phyloP scores from a whole-genome alignment of 1,140 invertebrate genomes.

The Hycleus cichorii region DNA sequence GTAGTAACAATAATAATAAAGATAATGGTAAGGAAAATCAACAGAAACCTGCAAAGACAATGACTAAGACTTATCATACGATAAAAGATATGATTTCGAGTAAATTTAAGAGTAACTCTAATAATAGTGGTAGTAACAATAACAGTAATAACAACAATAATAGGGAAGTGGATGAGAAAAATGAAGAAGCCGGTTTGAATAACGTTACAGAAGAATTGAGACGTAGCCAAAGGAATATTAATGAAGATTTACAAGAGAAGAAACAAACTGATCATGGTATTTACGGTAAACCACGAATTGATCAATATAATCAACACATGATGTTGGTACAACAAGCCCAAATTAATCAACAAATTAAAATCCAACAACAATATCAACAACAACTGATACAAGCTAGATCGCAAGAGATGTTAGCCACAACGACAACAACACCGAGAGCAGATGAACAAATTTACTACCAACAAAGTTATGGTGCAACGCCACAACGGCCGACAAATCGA shows the following conservation, averaged over 20 bases:
- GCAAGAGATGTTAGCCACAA: slow-evolving; percentile 46
- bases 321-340: slow-evolving; percentile 38
- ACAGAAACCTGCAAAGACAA: slow-evolving; percentile 55
- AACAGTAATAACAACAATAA: too few species aligned
- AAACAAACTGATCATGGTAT: slow-evolving; percentile 44
- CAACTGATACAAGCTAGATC: slow-evolving; percentile 45
- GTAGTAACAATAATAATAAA: slow-evolving; percentile 47
- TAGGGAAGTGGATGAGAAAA: slow-evolving; percentile 39
- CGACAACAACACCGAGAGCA: slow-evolving; percentile 26
- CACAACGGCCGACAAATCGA: slow-evolving; percentile 5
- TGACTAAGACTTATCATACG: slow-evolving; percentile 71
- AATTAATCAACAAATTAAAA: slow-evolving; percentile 38
- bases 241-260: slow-evolving; percentile 41
- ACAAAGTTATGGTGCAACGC: slow-evolving; percentile 18
- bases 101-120: slow-evolving; percentile 61
- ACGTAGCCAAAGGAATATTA: slow-evolving; percentile 44
- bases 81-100: slow-evolving; percentile 80
- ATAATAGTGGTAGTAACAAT: slow-evolving; percentile 38
- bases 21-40: slow-evolving; percentile 44
- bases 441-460: slow-evolving; percentile 40
- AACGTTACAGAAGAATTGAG: slow-evolving; percentile 54
- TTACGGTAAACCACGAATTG: slow-evolving; percentile 52
- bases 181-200: slow-evolving; percentile 52
- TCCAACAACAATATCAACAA: slow-evolving; percentile 39
- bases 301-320: slow-evolving; percentile 50